Conservation (phyloP, 2,113 vertebrate species). For the Poeciliopsis prolifica region DNA sequence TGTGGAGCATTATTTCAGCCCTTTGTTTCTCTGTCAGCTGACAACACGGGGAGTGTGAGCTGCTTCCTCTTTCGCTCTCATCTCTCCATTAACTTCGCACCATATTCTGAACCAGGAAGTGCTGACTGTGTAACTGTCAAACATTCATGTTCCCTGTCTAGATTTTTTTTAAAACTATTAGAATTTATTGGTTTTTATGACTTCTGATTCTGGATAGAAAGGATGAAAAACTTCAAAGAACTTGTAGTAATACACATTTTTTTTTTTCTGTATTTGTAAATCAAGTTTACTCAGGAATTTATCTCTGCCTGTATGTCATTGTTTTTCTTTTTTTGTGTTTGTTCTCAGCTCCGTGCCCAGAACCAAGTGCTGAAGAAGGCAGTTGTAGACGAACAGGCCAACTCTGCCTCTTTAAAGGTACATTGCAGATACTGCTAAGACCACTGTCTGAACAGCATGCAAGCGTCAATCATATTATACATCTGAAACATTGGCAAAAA, state of each 20-base stretch:
- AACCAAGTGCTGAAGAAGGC: conserved; percentile 98
- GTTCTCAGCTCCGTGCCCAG: conserved; percentile 92
- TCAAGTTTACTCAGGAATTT: not conserved
- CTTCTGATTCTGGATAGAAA: not conserved
- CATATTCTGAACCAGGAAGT: conserved; percentile 47
- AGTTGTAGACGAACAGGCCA: conserved; percentile 96
- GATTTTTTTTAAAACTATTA: not conserved
- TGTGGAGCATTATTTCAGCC: conserved; percentile 8
- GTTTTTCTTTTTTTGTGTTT: conserved; percentile 14
- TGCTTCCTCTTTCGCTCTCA: conserved; percentile 58
- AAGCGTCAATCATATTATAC: not conserved
- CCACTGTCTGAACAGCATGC: not conserved
- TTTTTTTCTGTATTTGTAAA: not conserved
- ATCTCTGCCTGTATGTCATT: not conserved
- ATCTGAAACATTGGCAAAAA: no score
- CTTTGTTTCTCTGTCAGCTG: conserved; percentile 69
- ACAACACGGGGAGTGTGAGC: conserved; percentile 39
- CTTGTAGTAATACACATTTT: not conserved
- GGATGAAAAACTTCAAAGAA: not conserved
- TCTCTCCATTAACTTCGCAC: conserved; percentile 35
- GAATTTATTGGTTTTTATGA: not conserved
- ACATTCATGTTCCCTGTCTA: not conserved
- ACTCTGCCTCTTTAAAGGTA: conserved; percentile 91
- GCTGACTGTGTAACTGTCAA: conserved; percentile 60
- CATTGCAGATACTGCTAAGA: not conserved